These are phyloP conservation scores for Sus scrofa DNA, from an alignment of 2,113 vertebrate species.

Conservation along the genomic window DNA sequence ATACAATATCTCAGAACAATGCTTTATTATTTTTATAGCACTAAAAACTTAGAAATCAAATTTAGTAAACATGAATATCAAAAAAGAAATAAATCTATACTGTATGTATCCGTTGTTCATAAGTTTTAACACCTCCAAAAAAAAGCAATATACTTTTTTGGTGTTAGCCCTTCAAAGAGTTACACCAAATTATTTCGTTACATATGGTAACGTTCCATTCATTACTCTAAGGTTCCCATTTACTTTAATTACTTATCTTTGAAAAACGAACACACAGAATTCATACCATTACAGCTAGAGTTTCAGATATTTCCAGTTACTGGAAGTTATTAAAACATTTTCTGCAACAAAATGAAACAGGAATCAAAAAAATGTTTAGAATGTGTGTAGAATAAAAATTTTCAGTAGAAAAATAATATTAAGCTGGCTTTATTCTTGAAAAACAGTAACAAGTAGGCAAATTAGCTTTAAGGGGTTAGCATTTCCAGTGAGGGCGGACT, in stretches of 20 bases:
- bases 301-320: not conserved
- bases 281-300: not conserved
- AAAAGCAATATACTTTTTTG: not conserved
- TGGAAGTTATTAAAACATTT: conserved; percentile 27
- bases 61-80: conserved; percentile 46
- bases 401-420: not conserved
- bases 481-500: not conserved
- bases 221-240: not conserved
- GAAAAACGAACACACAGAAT: conserved; percentile 55
- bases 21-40: not conserved
- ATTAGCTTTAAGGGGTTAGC: not conserved
- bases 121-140: conserved; percentile 24
- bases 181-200: not conserved
- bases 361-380: not conserved
- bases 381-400: not conserved
- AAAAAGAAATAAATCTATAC: conserved; percentile 64
- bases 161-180: conserved; percentile 28
- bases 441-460: not conserved
- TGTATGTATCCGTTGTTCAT: not conserved
- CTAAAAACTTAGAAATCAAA: conserved; percentile 38
- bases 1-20: not conserved
- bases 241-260: not conserved
- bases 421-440: not conserved
- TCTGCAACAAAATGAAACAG: conserved; percentile 16
- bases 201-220: not conserved